Percentiles rank a stretch among this genome's conserved stretches.
phyloP scores from a whole-genome alignment of 2,797 vertebrate genomes.

The Tokudaia muenninki region DNA sequence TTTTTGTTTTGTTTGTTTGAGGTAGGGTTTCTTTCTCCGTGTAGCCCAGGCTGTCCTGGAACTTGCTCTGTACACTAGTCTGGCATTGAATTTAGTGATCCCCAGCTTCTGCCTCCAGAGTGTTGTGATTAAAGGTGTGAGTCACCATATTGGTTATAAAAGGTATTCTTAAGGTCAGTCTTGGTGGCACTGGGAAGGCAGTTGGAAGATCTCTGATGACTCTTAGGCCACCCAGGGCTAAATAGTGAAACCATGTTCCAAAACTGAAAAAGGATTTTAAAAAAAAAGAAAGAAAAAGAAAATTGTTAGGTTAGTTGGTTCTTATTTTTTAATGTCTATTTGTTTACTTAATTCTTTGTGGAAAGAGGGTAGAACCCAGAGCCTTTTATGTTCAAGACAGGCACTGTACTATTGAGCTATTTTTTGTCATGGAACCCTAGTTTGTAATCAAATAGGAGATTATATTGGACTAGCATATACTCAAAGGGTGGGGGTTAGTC shows the following conservation, averaged over 20 bases:
- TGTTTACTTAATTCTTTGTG: background rate
- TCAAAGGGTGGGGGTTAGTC: background rate
- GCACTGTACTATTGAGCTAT: background rate
- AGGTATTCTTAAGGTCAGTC: background rate
- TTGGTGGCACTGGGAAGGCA: background rate
- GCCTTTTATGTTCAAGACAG: background rate
- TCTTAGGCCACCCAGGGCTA: background rate
- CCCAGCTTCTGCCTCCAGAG: background rate
- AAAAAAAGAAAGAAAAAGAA: background rate
- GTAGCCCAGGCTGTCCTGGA: background rate
- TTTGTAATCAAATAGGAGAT: conserved; percentile 22
- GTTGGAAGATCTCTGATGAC: background rate
- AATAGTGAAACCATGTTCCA: background rate
- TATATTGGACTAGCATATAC: conserved; percentile 6
- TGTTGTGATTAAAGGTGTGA: background rate
- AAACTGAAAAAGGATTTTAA: background rate
- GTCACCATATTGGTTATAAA: background rate
- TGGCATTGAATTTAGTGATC: background rate
- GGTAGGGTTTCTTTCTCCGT: background rate
- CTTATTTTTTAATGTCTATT: background rate
- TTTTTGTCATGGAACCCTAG: background rate
- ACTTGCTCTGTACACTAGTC: background rate
- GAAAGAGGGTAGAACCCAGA: background rate
- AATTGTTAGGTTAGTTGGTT: background rate
- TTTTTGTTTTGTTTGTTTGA: background rate